These are phyloP conservation scores for Spisula solida DNA, from an alignment of 2,888 invertebrate genomes.

Conservation along the genomic window DNA sequence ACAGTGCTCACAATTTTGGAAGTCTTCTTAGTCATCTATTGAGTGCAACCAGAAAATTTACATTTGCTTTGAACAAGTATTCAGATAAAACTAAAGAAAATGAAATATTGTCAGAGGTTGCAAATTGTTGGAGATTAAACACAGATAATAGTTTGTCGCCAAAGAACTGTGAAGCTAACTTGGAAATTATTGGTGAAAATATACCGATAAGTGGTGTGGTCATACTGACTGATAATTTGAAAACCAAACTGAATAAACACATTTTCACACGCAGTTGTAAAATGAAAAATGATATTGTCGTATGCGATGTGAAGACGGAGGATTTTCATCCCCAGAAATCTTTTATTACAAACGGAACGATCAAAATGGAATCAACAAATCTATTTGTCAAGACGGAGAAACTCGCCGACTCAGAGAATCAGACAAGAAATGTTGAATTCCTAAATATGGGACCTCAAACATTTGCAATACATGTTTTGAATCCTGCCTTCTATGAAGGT, in stretches of 20 bases:
- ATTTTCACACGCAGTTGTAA: neutral
- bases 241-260: conserved; percentile 14
- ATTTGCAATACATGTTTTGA: conserved; percentile 21
- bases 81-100: neutral
- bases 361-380: conserved; percentile 22
- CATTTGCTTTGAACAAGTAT: conserved; percentile 38
- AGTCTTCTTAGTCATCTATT: conserved; percentile 18
- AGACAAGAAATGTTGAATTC: conserved; percentile 26
- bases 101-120: conserved; percentile 25
- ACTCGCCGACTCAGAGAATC: neutral
- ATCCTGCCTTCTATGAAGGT: conserved; percentile 30
- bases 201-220: conserved; percentile 31
- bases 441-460: conserved; percentile 22
- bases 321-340: conserved; percentile 31
- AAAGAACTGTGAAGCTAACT: neutral
- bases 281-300: conserved; percentile 15
- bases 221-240: conserved; percentile 15
- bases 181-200: conserved; percentile 8
- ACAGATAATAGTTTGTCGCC: conserved; percentile 40
- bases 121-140: conserved; percentile 27
- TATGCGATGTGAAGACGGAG: conserved; percentile 21
- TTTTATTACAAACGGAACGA: conserved; percentile 31
- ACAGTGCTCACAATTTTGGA: neutral
- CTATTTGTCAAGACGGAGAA: conserved; percentile 27
- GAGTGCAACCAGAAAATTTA: conserved; percentile 24